Evolutionary conservation across 2,888 invertebrate genomes (phyloP).

Genomic region (Yponomeuta plumbellus): DNA sequence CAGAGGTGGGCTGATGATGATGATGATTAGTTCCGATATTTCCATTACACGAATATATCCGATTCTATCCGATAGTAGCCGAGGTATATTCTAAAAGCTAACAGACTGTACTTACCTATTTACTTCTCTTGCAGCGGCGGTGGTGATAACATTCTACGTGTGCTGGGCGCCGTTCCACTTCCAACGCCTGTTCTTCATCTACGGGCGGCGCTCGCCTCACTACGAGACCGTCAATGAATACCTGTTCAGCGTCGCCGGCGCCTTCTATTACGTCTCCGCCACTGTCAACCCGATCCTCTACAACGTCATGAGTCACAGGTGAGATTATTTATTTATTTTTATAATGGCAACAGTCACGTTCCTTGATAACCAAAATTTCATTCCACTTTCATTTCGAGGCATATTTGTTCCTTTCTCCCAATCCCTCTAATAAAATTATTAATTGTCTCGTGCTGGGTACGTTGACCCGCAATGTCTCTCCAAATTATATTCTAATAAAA

Average conservation of each 20-base stretch:
- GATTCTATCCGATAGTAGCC: too few species aligned
- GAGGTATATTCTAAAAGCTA: too few species aligned
- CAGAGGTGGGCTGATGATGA: too few species aligned
- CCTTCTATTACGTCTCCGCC: constrained; percentile 89
- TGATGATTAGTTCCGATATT: too few species aligned
- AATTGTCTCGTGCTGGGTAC: too few species aligned
- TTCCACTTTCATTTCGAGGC: background rate
- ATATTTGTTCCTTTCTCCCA: background rate
- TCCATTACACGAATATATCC: too few species aligned
- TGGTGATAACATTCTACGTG: constrained; percentile 94
- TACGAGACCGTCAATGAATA: constrained; percentile 85
- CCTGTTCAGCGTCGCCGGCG: constrained; percentile 86
- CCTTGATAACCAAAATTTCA: background rate
- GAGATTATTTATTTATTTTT: too few species aligned
- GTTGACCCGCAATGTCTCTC: too few species aligned
- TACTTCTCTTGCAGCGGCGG: constrained; percentile 82
- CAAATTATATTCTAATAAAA: too few species aligned
- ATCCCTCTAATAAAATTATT: background rate
- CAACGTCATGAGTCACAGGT: constrained; percentile 81
- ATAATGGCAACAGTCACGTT: too few species aligned
- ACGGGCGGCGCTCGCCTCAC: constrained; percentile 78
- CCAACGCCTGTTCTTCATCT: constrained; percentile 89
- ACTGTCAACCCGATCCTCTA: constrained; percentile 92
- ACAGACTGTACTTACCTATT: too few species aligned
- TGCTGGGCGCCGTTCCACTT: constrained; percentile 98